A percentile compares a stretch with the other conserved stretches of the same genome.
Conservation (phyloP, 2,797 vertebrate species). For the Acomys russatus region DNA sequence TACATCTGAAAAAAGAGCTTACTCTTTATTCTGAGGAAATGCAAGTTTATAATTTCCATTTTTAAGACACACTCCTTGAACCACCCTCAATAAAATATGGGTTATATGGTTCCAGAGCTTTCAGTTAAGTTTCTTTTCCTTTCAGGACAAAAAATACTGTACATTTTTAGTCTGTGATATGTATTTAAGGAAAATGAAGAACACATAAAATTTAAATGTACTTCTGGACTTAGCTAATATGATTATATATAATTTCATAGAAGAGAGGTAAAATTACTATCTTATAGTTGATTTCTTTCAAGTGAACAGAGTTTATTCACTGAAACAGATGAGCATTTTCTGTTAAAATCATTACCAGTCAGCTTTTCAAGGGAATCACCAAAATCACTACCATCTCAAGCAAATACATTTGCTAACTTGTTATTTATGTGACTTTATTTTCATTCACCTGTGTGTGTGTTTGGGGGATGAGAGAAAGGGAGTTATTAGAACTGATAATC, state of each 20-base stretch:
- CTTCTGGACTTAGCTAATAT: constrained; percentile 63
- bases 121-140: constrained; percentile 68
- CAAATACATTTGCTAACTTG: not conserved
- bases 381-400: constrained; percentile 9
- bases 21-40: constrained; percentile 63
- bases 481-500: not conserved
- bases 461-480: no score
- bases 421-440: not conserved
- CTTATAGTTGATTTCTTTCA: constrained; percentile 22
- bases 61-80: constrained; percentile 29
- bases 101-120: constrained; percentile 73
- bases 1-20: constrained; percentile 67
- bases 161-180: constrained; percentile 58
- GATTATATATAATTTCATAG: constrained; percentile 70
- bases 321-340: constrained; percentile 24
- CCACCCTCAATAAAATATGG: constrained; percentile 70
- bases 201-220: constrained; percentile 71
- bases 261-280: constrained; percentile 55
- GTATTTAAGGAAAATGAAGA: constrained; percentile 60
- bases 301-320: constrained; percentile 3
- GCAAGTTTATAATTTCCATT: constrained; percentile 71
- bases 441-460: not conserved
- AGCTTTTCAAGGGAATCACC: constrained; percentile 41
- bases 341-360: not conserved
- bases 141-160: constrained; percentile 65